Conservation (phyloP, 2,113 vertebrate genomes). For the Catagonus wagneri region DNA sequence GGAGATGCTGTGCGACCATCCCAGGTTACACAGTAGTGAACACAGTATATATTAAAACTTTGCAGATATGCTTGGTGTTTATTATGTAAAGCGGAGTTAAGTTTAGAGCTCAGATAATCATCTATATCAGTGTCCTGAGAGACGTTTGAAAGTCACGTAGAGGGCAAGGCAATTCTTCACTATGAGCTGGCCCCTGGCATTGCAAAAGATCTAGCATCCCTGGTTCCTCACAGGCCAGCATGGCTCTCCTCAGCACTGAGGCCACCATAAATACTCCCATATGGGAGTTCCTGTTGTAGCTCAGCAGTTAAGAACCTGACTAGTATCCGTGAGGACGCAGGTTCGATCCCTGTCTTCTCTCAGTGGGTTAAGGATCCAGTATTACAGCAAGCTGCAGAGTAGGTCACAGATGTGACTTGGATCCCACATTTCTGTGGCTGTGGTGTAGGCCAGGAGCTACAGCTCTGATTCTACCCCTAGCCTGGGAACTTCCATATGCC, state of each 20-base stretch:
- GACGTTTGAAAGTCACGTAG: neutral
- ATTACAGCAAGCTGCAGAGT: too few species aligned
- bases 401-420: too few species aligned
- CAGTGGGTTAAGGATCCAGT: too few species aligned
- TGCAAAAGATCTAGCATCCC: neutral
- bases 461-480: too few species aligned
- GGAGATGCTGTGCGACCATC: neutral
- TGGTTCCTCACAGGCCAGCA: neutral
- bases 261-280: neutral
- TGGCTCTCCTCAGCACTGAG: neutral
- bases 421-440: too few species aligned
- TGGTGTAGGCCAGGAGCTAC: too few species aligned
- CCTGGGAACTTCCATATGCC: too few species aligned
- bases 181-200: neutral
- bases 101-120: constrained; percentile 7
- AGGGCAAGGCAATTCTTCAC: neutral
- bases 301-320: too few species aligned
- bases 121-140: neutral
- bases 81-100: neutral
- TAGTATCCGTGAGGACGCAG: too few species aligned
- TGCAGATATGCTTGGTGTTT: neutral
- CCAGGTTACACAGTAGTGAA: neutral
- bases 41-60: neutral
- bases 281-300: too few species aligned
- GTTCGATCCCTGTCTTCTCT: too few species aligned